These are phyloP conservation scores for Apeira syringaria DNA, from an alignment of 2,888 invertebrate species.

Conservation along the genomic window DNA sequence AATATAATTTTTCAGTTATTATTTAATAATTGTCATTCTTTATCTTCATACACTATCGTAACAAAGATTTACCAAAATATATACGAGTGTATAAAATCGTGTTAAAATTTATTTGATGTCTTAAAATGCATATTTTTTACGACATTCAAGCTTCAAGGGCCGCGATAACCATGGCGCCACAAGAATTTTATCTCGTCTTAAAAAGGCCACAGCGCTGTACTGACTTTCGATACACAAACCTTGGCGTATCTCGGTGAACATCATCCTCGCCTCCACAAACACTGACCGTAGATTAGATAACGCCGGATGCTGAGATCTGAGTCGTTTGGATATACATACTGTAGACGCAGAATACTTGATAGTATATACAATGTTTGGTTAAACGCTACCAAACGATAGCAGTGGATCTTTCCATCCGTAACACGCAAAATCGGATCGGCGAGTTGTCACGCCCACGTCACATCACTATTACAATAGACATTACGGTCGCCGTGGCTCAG, in stretches of 20 bases:
- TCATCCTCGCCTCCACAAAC: constrained; percentile 59
- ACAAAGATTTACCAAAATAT: no score
- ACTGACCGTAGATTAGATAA: constrained; percentile 82
- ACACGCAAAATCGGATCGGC: constrained; percentile 8
- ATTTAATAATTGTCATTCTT: no score
- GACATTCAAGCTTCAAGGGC: not conserved
- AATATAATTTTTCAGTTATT: no score
- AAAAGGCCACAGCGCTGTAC: constrained; percentile 15
- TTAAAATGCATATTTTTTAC: constrained; percentile 14
- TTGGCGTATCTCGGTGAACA: constrained; percentile 64
- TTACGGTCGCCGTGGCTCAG: no score
- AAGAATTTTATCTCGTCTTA: constrained; percentile 42
- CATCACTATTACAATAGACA: no score
- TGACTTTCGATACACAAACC: constrained; percentile 19
- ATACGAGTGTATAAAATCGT: no score
- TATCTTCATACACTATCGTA: no score
- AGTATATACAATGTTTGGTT: constrained; percentile 36
- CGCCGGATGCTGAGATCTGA: constrained; percentile 66
- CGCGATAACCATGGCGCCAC: constrained; percentile 44
- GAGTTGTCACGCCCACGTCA: not conserved
- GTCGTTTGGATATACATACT: constrained; percentile 9
- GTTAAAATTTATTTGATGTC: not conserved
- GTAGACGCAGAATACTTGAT: constrained; percentile 30
- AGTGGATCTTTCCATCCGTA: constrained; percentile 43
- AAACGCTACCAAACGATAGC: constrained; percentile 47